Conservation (phyloP, 2,113 vertebrate species). For the Scomber scombrus region DNA sequence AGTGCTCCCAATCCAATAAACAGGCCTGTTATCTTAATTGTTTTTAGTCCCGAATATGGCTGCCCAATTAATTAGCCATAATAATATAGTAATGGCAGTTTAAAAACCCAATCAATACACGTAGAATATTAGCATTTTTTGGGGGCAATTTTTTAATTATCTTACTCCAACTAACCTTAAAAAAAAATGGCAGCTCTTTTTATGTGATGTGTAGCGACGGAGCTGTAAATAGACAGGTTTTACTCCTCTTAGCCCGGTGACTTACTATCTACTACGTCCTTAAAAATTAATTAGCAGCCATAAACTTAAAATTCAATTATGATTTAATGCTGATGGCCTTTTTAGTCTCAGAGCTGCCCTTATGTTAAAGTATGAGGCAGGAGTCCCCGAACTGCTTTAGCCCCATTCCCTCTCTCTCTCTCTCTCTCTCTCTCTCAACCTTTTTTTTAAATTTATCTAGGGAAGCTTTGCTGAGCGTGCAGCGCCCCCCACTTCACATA, state of each 20-base stretch:
- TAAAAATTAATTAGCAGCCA: conserved; percentile 53
- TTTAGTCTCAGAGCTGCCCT: conserved; percentile 40
- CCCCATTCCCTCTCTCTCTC: background rate
- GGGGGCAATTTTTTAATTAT: background rate
- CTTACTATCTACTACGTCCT: conserved; percentile 9
- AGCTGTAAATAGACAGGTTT: conserved; percentile 22
- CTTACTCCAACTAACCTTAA: background rate
- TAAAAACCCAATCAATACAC: conserved; percentile 4
- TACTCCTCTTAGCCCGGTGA: conserved; percentile 2
- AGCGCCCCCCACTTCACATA: conserved; percentile 33
- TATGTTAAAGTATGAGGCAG: conserved; percentile 14
- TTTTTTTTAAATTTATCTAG: conserved; percentile 46
- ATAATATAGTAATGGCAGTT: conserved; percentile 15
- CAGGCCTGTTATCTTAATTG: conserved; percentile 23
- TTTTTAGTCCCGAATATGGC: conserved; percentile 5
- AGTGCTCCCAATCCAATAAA: conserved; percentile 37
- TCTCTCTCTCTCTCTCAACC: background rate
- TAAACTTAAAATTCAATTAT: conserved; percentile 59
- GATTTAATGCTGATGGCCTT: conserved; percentile 38
- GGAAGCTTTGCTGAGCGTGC: conserved; percentile 50
- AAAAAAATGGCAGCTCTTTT: background rate
- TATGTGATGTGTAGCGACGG: background rate
- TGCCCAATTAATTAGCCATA: conserved; percentile 22
- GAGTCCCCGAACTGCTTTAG: conserved; percentile 27
- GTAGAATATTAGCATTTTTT: background rate